Conservation (phyloP, 2,888 invertebrate genomes). For the Torymus aiolomorphi region DNA sequence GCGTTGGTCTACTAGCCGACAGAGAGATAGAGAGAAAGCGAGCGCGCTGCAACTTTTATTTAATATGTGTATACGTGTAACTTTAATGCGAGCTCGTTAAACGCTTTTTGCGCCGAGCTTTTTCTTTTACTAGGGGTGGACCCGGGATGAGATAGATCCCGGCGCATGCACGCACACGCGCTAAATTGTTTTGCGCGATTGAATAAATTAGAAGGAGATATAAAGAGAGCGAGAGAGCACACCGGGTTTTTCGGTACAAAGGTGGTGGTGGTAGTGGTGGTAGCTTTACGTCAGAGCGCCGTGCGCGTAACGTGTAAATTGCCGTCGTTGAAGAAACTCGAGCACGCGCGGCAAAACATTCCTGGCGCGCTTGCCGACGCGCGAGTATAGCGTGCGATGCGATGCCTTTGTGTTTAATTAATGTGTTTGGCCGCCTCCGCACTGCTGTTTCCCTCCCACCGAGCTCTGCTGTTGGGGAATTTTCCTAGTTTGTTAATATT, state of each 20-base stretch:
- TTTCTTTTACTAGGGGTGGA: background rate
- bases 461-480: background rate
- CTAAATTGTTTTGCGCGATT: slow-evolving; percentile 49
- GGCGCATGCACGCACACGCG: too few relatives aligned
- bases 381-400: background rate
- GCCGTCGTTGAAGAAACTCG: slow-evolving; percentile 45
- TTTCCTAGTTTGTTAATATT: slow-evolving; percentile 18
- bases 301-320: slow-evolving; percentile 29
- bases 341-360: slow-evolving; percentile 34
- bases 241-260: too few relatives aligned
- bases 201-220: slow-evolving; percentile 45
- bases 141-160: too few relatives aligned
- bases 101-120: background rate
- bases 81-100: slow-evolving; percentile 23
- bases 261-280: too few relatives aligned
- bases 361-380: background rate
- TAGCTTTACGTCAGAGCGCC: too few relatives aligned
- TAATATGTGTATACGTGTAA: background rate
- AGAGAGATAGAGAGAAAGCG: too few relatives aligned
- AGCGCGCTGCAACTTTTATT: slow-evolving; percentile 28
- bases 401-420: slow-evolving; percentile 17
- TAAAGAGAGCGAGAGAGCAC: background rate
- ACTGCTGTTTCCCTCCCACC: background rate
- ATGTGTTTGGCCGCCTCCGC: background rate
- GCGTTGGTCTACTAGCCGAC: too few relatives aligned